Evolutionary conservation across 53 echinoderm and acorn worm genomes (phyloP), one percentile per base, ranked within the genome.

Genomic region (Echinarachnius parma): DNA sequence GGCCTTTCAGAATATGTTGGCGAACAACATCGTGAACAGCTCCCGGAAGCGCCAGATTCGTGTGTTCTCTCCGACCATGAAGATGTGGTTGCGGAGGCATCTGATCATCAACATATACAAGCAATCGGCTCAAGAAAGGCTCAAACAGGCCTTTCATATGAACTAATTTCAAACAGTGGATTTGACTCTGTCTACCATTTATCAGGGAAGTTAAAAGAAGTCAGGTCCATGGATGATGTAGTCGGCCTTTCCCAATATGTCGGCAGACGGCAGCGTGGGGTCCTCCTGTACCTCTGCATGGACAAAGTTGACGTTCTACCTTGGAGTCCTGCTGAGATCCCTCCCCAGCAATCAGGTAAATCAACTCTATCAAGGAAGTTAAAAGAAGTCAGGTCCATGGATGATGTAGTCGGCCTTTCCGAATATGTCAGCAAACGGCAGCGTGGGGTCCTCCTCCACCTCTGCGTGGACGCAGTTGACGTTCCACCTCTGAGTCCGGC

Each of bases 71-170:
- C 70, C 70, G 24, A 69, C 52, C 4, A 69, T 27, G 53, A 69
- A 69, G 54, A 69, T 69, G 54, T 34, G 70, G 34, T 35, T 53
- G n/a, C n/a, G n/a, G n/a, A n/a, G n/a, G n/a, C n/a, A n/a, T n/a
- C n/a, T n/a, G n/a, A n/a, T n/a, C n/a, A n/a, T n/a, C n/a, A n/a
- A n/a, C n/a, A n/a, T n/a, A n/a, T n/a, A n/a, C n/a, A n/a, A n/a
- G n/a, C n/a, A n/a, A n/a, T n/a, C n/a, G n/a, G n/a, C n/a, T n/a
- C n/a, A n/a, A n/a, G n/a, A n/a, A n/a, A n/a, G n/a, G n/a, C n/a
- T n/a, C n/a, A n/a, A n/a, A n/a, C n/a, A n/a, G n/a, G n/a, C n/a
- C n/a, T n/a, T n/a, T n/a, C n/a, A n/a, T n/a, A n/a, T n/a, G n/a
- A n/a, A n/a, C n/a, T n/a, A n/a, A n/a, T n/a, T n/a, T n/a, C n/a